These are phyloP conservation scores for Harpagoxenus sublaevis DNA, from an alignment of 2,888 invertebrate species.

Conservation along the genomic window DNA sequence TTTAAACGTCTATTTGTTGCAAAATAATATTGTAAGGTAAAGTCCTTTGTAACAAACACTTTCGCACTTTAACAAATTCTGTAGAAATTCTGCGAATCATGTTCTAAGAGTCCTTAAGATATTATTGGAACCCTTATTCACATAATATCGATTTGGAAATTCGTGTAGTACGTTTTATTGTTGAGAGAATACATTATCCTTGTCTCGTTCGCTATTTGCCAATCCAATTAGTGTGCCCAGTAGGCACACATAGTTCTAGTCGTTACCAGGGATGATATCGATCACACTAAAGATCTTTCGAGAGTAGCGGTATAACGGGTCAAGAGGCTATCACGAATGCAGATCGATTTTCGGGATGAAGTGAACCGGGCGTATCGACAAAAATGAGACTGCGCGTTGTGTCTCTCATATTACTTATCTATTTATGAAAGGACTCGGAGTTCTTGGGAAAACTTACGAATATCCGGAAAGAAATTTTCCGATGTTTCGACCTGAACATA, in stretches of 20 bases:
- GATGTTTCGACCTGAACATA: not conserved
- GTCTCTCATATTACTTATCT: slow-evolving; percentile 58
- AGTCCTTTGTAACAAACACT: not conserved
- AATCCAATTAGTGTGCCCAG: slow-evolving; percentile 59
- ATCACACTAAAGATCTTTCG: slow-evolving; percentile 21
- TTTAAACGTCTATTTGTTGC: no score
- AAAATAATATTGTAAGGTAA: not conserved
- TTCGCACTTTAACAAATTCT: not conserved
- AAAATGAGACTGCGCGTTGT: slow-evolving; percentile 49
- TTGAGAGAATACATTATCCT: slow-evolving; percentile 13
- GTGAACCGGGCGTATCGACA: slow-evolving; percentile 40
- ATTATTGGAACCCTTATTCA: not conserved
- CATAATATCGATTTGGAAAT: not conserved
- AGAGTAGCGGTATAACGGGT: slow-evolving; percentile 58
- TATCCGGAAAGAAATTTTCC: slow-evolving; percentile 20
- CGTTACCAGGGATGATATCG: slow-evolving; percentile 36
- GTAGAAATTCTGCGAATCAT: not conserved
- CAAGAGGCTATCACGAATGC: slow-evolving; percentile 60
- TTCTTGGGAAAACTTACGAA: slow-evolving; percentile 13
- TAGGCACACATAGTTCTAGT: slow-evolving; percentile 4
- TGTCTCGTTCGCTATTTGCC: slow-evolving; percentile 26
- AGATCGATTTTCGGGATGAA: slow-evolving; percentile 60
- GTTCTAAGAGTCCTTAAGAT: not conserved
- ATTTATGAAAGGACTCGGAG: slow-evolving; percentile 51
- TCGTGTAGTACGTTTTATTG: not conserved